These are phyloP conservation scores for Brachionichthys hirsutus DNA, from an alignment of 2,113 vertebrate genomes.

Conservation along the genomic window DNA sequence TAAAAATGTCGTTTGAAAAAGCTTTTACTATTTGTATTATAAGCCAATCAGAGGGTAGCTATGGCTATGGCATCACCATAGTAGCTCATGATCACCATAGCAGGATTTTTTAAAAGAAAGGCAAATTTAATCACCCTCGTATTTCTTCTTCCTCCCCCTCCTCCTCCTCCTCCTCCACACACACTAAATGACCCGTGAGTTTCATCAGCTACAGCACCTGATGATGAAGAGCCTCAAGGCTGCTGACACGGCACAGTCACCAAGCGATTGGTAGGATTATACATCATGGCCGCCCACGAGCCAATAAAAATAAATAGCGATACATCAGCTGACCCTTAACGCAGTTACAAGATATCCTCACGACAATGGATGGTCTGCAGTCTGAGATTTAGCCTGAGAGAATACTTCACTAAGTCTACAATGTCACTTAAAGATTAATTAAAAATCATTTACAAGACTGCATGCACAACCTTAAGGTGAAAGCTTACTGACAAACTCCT, in stretches of 20 bases:
- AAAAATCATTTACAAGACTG: neutral
- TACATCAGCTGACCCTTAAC: conserved; percentile 56
- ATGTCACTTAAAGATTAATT: neutral
- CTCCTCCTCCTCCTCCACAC: too few species aligned
- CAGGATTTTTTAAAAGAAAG: too few species aligned
- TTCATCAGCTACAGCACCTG: conserved; percentile 39
- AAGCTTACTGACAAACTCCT: neutral
- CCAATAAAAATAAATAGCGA: conserved; percentile 55
- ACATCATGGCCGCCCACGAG: conserved; percentile 27
- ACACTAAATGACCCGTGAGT: conserved; percentile 16
- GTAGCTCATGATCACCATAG: too few species aligned
- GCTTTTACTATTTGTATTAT: too few species aligned
- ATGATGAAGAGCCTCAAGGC: conserved; percentile 55
- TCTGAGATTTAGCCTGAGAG: conserved; percentile 1
- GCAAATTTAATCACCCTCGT: too few species aligned
- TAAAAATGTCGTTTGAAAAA: too few species aligned
- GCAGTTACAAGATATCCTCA: conserved; percentile 11
- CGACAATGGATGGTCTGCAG: conserved; percentile 4
- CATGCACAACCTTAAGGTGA: neutral
- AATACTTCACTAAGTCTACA: neutral
- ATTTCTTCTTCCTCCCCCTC: too few species aligned
- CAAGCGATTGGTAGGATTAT: conserved; percentile 66
- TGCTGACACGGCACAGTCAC: conserved; percentile 67
- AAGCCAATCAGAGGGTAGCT: too few species aligned
- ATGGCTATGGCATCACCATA: too few species aligned